phyloP scores from a whole-genome alignment of 2,113 vertebrate genomes.

The Grammomys surdaster region DNA sequence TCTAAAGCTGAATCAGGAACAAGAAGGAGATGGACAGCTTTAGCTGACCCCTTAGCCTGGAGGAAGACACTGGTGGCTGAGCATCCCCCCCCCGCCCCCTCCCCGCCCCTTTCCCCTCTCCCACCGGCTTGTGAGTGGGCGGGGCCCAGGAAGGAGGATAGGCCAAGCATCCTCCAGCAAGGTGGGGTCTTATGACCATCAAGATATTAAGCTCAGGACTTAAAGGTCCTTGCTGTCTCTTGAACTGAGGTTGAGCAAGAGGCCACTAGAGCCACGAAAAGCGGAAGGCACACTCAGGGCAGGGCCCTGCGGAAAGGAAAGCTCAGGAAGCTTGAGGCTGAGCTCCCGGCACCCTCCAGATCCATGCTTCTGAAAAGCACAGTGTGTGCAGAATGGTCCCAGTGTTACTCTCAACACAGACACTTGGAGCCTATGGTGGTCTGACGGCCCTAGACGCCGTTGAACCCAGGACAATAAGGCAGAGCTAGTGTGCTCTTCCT shows the following conservation, averaged over 20 bases:
- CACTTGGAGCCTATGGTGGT: not conserved
- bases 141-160: not conserved
- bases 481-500: not conserved
- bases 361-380: too few relatives aligned
- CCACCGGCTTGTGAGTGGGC: not conserved
- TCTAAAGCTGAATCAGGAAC: not conserved
- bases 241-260: not conserved
- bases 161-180: not conserved
- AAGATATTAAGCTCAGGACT: not conserved
- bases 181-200: not conserved
- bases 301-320: not conserved
- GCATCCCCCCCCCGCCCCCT: not conserved
- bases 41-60: not conserved
- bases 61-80: not conserved
- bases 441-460: conserved; percentile 14
- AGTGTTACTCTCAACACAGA: not conserved
- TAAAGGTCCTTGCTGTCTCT: not conserved
- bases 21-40: not conserved
- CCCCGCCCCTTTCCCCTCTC: rapidly evolving
- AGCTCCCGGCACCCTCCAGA: not conserved
- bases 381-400: not conserved
- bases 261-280: not conserved
- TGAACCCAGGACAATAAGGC: not conserved
- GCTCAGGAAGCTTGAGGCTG: not conserved
- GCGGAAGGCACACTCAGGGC: not conserved